Evolutionary conservation across 1,140 invertebrate species (phyloP).

Genomic region (Panulirus ornatus): DNA sequence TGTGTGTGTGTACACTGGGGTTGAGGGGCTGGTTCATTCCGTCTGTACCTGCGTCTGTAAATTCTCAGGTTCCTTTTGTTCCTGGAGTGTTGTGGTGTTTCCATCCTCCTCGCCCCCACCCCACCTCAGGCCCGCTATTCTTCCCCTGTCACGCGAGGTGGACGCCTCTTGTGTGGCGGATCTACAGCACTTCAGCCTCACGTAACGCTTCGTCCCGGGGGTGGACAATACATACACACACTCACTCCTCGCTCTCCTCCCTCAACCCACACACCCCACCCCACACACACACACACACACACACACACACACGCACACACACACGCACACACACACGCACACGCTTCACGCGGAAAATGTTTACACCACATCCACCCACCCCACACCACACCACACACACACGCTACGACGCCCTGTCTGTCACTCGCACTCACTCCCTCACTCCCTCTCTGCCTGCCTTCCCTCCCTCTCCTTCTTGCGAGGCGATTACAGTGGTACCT

Average conservation of each 20-base stretch:
- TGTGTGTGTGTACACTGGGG: no score
- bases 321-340: background rate
- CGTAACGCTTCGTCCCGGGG: background rate
- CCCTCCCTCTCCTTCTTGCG: no score
- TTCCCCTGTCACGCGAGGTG: slow-evolving; percentile 10
- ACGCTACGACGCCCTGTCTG: no score
- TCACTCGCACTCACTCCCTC: no score
- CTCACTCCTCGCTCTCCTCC: background rate
- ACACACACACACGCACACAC: background rate
- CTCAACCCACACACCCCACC: no score
- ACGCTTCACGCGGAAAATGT: background rate
- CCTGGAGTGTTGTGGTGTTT: background rate
- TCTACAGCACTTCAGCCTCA: slow-evolving; percentile 16
- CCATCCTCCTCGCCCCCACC: no score
- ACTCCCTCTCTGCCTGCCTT: no score
- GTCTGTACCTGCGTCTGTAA: no score
- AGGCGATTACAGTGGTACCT: no score
- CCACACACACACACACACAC: background rate
- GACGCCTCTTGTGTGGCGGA: slow-evolving; percentile 16
- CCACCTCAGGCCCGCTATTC: slow-evolving; percentile 33
- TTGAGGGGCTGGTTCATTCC: no score
- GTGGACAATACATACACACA: slow-evolving; percentile 11
- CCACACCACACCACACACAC: no score
- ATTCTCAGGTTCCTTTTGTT: slow-evolving; percentile 41
- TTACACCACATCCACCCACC: no score